Percentiles rank a stretch among this genome's conserved stretches.
Evolutionary conservation across 2,888 invertebrate species (phyloP).

Genomic region (Pyrrhosoma nymphula): DNA sequence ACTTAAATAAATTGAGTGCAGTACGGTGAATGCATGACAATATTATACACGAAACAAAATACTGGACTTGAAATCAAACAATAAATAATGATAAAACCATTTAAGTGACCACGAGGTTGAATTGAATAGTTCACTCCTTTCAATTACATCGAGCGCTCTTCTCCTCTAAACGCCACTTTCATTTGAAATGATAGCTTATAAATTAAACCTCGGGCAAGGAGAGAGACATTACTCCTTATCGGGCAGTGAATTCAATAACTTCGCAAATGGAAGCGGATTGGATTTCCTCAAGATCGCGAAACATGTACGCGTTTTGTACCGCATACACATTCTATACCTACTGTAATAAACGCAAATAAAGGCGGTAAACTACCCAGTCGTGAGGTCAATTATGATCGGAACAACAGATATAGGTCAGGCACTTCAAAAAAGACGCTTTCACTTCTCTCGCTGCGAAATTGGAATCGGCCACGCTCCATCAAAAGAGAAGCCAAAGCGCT

Average conservation of each 20-base stretch:
- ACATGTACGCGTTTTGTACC: not conserved
- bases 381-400: slow-evolving; percentile 47
- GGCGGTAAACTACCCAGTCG: not conserved
- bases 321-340: no score
- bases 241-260: not conserved
- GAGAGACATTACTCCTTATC: not conserved
- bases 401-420: slow-evolving; percentile 50
- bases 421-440: slow-evolving; percentile 44
- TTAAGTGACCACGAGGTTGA: not conserved
- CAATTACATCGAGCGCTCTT: not conserved
- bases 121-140: not conserved
- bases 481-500: slow-evolving; percentile 5
- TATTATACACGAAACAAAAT: not conserved
- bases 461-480: slow-evolving; percentile 48
- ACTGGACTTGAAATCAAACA: not conserved
- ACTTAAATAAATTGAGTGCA: not conserved
- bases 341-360: not conserved
- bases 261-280: not conserved
- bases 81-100: not conserved
- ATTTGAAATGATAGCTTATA: not conserved
- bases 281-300: not conserved
- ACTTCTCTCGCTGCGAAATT: slow-evolving; percentile 38
- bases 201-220: not conserved
- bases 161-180: not conserved
- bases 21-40: not conserved